phyloP scores from a whole-genome alignment of 2,797 vertebrate species.

The Pelochelys cantorii region DNA sequence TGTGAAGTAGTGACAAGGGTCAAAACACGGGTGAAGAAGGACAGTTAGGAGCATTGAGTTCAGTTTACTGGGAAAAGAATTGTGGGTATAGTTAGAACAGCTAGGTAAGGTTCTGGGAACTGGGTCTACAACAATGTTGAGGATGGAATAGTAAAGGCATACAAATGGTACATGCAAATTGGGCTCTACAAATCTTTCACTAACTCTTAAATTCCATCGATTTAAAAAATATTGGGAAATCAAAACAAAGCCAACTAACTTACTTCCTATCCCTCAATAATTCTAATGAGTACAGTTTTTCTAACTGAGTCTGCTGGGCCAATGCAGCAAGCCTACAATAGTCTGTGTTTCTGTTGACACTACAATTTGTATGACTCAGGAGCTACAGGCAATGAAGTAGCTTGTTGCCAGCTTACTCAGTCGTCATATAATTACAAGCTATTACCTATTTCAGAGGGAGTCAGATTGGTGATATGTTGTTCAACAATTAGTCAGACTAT shows the following conservation, averaged over 20 bases:
- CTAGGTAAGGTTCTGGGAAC: neutral
- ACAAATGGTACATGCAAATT: neutral
- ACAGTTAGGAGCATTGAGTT: neutral
- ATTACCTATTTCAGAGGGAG: constrained; percentile 15
- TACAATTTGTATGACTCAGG: constrained; percentile 19
- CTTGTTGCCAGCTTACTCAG: constrained; percentile 18
- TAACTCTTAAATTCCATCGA: neutral
- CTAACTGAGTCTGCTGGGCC: neutral
- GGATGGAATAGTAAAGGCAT: neutral
- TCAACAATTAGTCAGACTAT: constrained; percentile 30
- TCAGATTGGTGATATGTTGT: constrained; percentile 23
- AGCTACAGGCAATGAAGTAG: neutral
- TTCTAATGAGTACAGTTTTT: neutral
- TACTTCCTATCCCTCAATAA: neutral
- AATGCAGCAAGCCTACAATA: neutral
- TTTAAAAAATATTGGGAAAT: neutral
- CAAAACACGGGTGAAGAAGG: neutral
- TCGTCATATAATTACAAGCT: constrained; percentile 16
- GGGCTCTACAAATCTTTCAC: neutral
- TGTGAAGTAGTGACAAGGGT: neutral
- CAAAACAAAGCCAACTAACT: neutral
- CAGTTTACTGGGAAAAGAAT: neutral
- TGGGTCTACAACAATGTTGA: neutral
- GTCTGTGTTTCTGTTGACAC: neutral
- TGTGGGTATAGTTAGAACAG: neutral